phyloP scores from a whole-genome alignment of 2,888 invertebrate genomes.

The Cosmia pyralina region DNA sequence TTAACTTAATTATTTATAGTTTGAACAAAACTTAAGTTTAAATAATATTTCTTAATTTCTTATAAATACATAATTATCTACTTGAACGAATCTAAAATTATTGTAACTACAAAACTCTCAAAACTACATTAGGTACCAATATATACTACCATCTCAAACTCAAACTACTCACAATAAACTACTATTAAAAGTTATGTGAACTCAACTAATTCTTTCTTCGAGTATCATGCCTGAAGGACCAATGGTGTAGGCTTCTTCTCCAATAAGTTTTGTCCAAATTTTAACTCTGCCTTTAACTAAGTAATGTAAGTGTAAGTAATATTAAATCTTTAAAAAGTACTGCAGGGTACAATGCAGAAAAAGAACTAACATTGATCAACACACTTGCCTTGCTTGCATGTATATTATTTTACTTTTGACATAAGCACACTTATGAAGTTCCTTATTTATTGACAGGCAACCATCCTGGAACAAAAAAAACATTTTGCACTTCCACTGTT shows the following conservation, averaged over 20 bases:
- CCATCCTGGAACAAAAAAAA: too few species aligned
- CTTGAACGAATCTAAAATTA: neutral
- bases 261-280: constrained; percentile 21
- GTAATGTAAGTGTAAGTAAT: neutral
- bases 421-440: too few species aligned
- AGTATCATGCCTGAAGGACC: constrained; percentile 29
- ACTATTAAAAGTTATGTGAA: constrained; percentile 50
- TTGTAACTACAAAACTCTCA: neutral
- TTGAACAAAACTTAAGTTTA: neutral
- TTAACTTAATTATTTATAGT: too few species aligned
- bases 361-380: too few species aligned
- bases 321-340: too few species aligned
- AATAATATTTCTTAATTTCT: neutral
- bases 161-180: constrained; percentile 10
- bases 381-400: too few species aligned
- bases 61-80: neutral
- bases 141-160: constrained; percentile 18
- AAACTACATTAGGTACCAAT: neutral
- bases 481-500: too few species aligned
- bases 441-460: too few species aligned
- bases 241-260: constrained; percentile 14
- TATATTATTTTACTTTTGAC: too few species aligned
- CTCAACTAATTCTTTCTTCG: constrained; percentile 30
- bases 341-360: too few species aligned
- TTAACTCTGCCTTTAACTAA: neutral